A percentile compares a stretch with the other conserved stretches of the same genome.
Evolutionary conservation across 2,888 invertebrate species (phyloP).

Genomic region (Palloptera scutellata): DNA sequence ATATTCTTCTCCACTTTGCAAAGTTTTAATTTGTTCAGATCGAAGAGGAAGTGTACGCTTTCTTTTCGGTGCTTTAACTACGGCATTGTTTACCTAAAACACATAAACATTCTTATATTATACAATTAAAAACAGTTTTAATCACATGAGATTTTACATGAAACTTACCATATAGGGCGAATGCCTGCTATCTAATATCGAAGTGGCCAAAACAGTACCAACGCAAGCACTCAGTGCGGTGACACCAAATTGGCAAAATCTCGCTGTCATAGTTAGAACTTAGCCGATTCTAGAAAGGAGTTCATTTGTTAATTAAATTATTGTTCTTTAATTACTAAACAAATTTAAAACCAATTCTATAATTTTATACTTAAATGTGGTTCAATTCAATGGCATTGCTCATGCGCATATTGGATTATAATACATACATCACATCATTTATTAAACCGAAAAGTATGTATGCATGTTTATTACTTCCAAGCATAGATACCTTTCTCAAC

Average conservation of each 20-base stretch:
- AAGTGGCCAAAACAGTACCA: conserved; percentile 60
- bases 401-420: not conserved
- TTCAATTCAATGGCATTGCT: not conserved
- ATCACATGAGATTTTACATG: conserved; percentile 32
- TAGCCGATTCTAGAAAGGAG: not conserved
- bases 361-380: not conserved
- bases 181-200: conserved; percentile 56
- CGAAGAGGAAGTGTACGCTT: conserved; percentile 83
- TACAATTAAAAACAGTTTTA: conserved; percentile 38
- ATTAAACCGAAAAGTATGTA: too few relatives aligned
- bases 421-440: conserved; percentile 11
- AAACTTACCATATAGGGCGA: conserved; percentile 44
- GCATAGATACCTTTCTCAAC: too few relatives aligned
- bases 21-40: conserved; percentile 77
- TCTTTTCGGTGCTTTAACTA: conserved; percentile 59
- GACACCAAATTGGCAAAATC: conserved; percentile 61
- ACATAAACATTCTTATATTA: not conserved
- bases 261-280: conserved; percentile 57
- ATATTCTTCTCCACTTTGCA: conserved; percentile 81
- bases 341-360: not conserved
- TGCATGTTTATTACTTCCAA: too few relatives aligned
- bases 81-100: conserved; percentile 57
- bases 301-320: not conserved
- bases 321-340: not conserved
- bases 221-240: conserved; percentile 61